Conservation (phyloP, 2,888 invertebrate species). For the Eupithecia exiguata region DNA sequence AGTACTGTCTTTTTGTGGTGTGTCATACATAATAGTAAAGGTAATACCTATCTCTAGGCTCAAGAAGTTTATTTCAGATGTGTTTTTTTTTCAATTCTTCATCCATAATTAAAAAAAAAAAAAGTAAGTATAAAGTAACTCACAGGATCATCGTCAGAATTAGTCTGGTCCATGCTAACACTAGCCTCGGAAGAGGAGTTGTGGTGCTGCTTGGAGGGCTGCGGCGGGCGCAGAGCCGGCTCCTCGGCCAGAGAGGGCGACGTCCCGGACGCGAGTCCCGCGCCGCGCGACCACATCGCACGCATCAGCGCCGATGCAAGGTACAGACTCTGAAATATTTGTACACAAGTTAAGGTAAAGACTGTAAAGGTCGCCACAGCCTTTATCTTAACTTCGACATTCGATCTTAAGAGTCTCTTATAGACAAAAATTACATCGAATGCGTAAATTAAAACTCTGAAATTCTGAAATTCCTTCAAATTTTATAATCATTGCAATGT, state of each 20-base stretch:
- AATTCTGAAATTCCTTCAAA: neutral
- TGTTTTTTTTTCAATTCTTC: too few species aligned
- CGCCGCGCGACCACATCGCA: slow-evolving; percentile 93
- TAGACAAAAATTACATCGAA: neutral
- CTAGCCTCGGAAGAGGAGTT: slow-evolving; percentile 90
- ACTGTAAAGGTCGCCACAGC: too few species aligned
- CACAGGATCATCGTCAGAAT: slow-evolving; percentile 89
- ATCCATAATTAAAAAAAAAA: neutral
- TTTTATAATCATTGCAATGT: too few species aligned
- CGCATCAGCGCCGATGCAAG: slow-evolving; percentile 95
- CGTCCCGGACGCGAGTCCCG: slow-evolving; percentile 56
- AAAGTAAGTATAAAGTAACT: slow-evolving; percentile 42
- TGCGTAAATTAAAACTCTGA: neutral
- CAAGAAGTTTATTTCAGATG: neutral
- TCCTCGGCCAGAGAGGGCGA: slow-evolving; percentile 73
- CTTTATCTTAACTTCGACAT: too few species aligned
- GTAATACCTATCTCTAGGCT: too few species aligned
- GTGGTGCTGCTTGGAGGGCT: slow-evolving; percentile 77
- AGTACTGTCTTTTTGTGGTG: too few species aligned
- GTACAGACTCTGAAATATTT: slow-evolving; percentile 91
- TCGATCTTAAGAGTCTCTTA: too few species aligned
- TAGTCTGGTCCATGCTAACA: slow-evolving; percentile 91
- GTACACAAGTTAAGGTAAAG: neutral
- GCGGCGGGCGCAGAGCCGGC: slow-evolving; percentile 78
- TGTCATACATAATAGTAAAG: too few species aligned